phyloP scores from a whole-genome alignment of 2,113 vertebrate genomes.

The Catharus minimus region DNA sequence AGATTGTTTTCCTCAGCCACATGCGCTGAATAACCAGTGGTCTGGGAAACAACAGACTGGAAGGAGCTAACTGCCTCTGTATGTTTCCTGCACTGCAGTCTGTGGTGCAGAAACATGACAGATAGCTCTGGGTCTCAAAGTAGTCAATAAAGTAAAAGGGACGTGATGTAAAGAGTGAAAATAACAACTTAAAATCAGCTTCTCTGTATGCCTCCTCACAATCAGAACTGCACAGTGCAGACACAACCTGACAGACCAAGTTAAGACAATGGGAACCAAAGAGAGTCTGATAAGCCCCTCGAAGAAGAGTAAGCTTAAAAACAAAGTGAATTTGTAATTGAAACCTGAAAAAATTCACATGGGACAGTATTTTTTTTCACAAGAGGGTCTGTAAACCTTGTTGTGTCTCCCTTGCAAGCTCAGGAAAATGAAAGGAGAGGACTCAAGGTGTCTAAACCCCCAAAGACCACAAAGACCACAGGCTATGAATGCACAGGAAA shows the following conservation, averaged over 20 bases:
- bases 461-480: not conserved
- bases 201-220: not conserved
- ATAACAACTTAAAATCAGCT: not conserved
- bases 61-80: rapidly evolving
- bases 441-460: not conserved
- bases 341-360: not conserved
- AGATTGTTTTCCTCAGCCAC: not conserved
- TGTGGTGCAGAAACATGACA: not conserved
- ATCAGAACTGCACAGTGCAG: not conserved
- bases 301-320: not conserved
- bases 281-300: not conserved
- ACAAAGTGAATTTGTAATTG: not conserved
- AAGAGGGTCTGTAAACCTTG: not conserved
- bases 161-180: not conserved
- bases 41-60: not conserved
- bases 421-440: not conserved
- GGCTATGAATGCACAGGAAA: not conserved
- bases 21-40: rapidly evolving
- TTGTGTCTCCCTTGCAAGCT: not conserved
- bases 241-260: not conserved
- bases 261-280: not conserved
- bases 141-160: not conserved
- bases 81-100: not conserved
- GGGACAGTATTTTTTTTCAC: rapidly evolving
- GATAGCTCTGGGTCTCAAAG: not conserved